Evolutionary conservation across 2,797 vertebrate genomes (phyloP), one percentile per base, ranked within the genome.

Genomic region (Xerus rutilus): DNA sequence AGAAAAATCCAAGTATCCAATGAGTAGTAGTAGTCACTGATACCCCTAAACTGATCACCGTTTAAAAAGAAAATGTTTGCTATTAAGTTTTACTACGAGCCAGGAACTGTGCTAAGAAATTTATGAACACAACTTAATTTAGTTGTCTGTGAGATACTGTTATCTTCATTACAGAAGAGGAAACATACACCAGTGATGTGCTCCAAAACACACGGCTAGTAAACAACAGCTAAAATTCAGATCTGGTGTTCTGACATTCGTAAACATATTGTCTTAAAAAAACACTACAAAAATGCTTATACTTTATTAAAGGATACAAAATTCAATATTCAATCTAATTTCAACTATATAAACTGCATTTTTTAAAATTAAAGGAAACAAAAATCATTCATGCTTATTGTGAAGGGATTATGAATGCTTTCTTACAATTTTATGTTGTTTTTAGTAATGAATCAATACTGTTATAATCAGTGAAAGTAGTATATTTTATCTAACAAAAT

Each of bases 221-320:
- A 59, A 47, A 45, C 32, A 35, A 83, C 45, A 89, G 52, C 25
- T 15, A 78, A 84, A 94, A 94, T 69, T 17, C 30, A 74, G 47
- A 83, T 39, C 30, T 62, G 30, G 30, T 43, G 77, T 87, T 82
- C 20, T 59, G 47, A 52, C 20, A 64, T 7, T 92, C 43, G 86
- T 69, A 70, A 90, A 95, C 82, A 79, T 11, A 59, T 14, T 49
- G 0, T 57, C 64, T 70, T 85, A 77, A 45, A 89, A 74, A 73
- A 39, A 81, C 43, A 79, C 8, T 49, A 76, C 67, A 79, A 93
- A 93, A 79, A 81, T 14, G 15, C 5, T 85, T 64, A 47, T n/a
- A 73, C n/a, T 89, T 94, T 91, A 86, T 54, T 65, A 65, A 70
- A 89, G 57, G 49, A 72, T 73, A 94, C 3, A 76, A 95, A 90